Conservation (phyloP, 2,888 invertebrate species). For the Subacronicta megacephala region DNA sequence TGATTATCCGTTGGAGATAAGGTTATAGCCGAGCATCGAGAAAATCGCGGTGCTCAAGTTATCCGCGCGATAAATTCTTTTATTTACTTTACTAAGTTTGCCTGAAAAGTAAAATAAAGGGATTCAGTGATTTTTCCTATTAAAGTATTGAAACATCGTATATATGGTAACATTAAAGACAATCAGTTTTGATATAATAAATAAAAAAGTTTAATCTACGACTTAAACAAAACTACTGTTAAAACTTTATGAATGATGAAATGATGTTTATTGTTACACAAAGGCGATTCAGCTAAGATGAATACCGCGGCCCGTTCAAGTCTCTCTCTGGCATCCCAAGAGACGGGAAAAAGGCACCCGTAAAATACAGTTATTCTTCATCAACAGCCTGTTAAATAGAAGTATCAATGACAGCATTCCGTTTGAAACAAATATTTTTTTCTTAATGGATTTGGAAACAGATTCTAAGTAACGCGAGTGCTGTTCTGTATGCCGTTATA, state of each 20-base stretch:
- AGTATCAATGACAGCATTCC: conserved; percentile 37
- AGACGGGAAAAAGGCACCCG: conserved; percentile 45
- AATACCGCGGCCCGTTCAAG: conserved; percentile 25
- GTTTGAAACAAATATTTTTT: not conserved
- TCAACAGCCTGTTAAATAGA: conserved; percentile 20
- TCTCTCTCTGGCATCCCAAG: conserved; percentile 23
- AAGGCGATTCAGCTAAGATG: conserved; percentile 40
- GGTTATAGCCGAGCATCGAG: conserved; percentile 21
- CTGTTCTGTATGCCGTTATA: no score
- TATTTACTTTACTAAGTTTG: conserved; percentile 43
- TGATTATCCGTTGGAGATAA: conserved; percentile 33
- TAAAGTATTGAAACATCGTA: no score
- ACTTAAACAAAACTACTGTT: no score
- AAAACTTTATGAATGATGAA: no score
- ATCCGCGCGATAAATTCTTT: conserved; percentile 26
- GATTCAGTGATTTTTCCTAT: conserved; percentile 4
- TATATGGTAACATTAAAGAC: no score
- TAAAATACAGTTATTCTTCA: no score
- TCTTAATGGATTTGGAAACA: no score
- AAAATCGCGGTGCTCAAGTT: conserved; percentile 17
- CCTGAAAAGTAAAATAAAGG: conserved; percentile 27
- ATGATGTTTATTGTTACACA: conserved; percentile 27
- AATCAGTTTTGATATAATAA: no score
- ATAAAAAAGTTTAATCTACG: no score
- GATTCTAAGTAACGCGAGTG: no score